These are phyloP conservation scores for Microtus pennsylvanicus DNA, from an alignment of 2,113 vertebrate genomes.

Conservation along the genomic window DNA sequence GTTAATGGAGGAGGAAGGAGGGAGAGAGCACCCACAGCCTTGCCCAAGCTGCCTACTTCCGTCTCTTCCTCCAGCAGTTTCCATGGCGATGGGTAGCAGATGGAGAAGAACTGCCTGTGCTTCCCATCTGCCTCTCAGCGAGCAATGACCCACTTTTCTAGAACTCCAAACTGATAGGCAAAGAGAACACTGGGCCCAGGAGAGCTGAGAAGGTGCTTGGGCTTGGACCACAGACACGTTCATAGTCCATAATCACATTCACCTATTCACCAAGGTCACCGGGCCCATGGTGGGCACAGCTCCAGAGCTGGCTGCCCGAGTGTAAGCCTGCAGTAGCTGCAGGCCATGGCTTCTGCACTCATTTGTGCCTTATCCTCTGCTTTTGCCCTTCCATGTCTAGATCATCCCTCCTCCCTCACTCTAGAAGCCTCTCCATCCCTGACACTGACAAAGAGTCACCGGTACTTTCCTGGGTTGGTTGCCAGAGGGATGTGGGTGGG, in stretches of 20 bases:
- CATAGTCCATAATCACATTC: not conserved
- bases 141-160: conserved; percentile 72
- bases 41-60: conserved; percentile 14
- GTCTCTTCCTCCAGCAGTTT: conserved; percentile 39
- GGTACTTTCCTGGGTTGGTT: not conserved
- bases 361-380: not conserved
- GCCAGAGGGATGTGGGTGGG: not conserved
- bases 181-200: conserved; percentile 17
- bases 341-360: not conserved
- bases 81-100: conserved; percentile 69
- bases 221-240: not conserved
- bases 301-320: not conserved
- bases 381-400: not conserved
- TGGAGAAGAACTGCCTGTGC: conserved; percentile 44
- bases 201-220: not conserved
- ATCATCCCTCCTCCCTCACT: not conserved
- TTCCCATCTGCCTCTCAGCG: conserved; percentile 62
- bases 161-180: conserved; percentile 49
- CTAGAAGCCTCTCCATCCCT: not conserved
- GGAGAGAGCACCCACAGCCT: conserved; percentile 2
- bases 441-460: not conserved
- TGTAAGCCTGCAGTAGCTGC: not conserved
- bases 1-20: not conserved
- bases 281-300: not conserved
- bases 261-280: conserved; percentile 1